phyloP scores from a whole-genome alignment of 2,888 invertebrate genomes.

The Cerastis rubricosa region DNA sequence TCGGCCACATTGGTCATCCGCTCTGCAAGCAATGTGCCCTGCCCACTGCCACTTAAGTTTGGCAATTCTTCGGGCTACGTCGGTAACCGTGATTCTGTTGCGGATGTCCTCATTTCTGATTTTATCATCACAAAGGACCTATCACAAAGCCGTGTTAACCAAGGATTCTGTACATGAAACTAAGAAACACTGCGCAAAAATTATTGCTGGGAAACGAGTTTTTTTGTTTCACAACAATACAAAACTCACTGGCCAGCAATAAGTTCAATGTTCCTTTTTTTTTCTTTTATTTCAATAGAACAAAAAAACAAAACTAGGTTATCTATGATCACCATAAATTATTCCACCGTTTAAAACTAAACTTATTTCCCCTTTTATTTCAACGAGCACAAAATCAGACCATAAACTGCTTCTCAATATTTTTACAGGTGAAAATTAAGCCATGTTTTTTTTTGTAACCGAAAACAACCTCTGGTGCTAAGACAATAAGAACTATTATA shows the following conservation, averaged over 20 bases:
- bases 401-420: slow-evolving; percentile 57
- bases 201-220: background rate
- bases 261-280: too few relatives aligned
- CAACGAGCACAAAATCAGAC: slow-evolving; percentile 39
- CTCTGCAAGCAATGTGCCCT: too few relatives aligned
- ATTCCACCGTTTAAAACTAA: slow-evolving; percentile 31
- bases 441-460: slow-evolving; percentile 30
- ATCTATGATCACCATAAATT: slow-evolving; percentile 23
- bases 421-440: slow-evolving; percentile 66
- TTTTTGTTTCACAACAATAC: too few relatives aligned
- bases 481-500: slow-evolving; percentile 58
- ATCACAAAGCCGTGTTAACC: background rate
- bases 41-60: too few relatives aligned
- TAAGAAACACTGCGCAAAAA: background rate
- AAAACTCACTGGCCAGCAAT: too few relatives aligned
- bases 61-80: too few relatives aligned
- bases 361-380: slow-evolving; percentile 42
- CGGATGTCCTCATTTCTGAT: too few relatives aligned
- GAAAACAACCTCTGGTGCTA: slow-evolving; percentile 54
- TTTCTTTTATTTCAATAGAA: background rate
- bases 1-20: too few relatives aligned
- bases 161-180: background rate
- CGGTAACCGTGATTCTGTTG: too few relatives aligned
- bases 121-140: too few relatives aligned
- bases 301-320: slow-evolving; percentile 3